These are phyloP conservation scores for Megalurothrips usitatus DNA, from an alignment of 2,888 invertebrate genomes.

Conservation along the genomic window DNA sequence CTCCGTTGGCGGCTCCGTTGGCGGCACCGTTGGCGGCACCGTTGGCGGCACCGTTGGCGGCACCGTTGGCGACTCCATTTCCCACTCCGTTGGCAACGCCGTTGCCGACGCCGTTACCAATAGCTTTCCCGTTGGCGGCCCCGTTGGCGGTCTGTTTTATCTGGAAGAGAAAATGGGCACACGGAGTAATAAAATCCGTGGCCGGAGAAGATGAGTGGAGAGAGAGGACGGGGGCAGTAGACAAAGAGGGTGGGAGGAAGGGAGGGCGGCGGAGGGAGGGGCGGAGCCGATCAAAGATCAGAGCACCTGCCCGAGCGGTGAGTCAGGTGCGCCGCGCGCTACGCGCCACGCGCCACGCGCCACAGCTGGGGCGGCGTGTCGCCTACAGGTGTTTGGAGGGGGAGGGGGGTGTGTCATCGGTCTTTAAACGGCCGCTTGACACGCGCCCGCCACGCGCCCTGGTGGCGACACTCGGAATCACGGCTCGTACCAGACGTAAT, in stretches of 20 bases:
- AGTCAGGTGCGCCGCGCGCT: no score
- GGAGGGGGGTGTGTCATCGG: no score
- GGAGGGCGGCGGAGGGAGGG: neutral
- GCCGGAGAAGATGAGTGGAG: neutral
- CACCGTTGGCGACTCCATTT: neutral
- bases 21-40: neutral
- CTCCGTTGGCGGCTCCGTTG: neutral
- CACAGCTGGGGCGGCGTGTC: no score
- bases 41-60: neutral
- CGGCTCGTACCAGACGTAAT: no score
- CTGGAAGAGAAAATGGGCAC: neutral
- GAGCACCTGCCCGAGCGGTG: no score
- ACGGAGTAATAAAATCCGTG: no score
- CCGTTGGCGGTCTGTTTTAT: neutral
- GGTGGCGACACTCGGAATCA: no score
- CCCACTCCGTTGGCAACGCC: neutral
- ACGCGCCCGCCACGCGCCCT: no score
- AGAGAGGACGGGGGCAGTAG: neutral
- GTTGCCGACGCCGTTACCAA: neutral
- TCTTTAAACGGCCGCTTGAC: no score
- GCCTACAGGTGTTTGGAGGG: no score
- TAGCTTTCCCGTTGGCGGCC: neutral
- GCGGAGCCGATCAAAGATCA: no score
- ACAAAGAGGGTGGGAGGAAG: neutral
- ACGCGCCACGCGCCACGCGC: no score